Base-by-base conservation (phyloP, 1,140 invertebrate species). In the Chrysopa pallens region DNA sequence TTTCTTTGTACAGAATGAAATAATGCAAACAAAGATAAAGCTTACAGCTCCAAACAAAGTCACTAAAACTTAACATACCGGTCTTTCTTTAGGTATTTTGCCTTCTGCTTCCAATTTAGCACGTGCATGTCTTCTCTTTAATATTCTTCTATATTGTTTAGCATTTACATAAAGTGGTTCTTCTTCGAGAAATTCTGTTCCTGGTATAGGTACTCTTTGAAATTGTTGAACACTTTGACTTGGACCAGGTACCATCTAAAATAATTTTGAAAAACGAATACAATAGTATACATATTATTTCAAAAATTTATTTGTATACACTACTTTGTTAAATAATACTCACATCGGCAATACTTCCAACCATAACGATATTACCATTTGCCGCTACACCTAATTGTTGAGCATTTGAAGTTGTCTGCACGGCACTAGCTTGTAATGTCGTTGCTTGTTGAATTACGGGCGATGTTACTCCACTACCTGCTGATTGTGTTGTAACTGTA, bases 131-230 rank as follows among this genome's bases (percentile, higher is more conserved):
- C 91, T 64, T 46, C 91, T 65, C 58, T 92, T 91, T 6, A 95
- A 65, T 54, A 95, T 95, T 44, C 89, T 70, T 55, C 89, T 84
- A 61, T 95, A 95, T 57, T 98, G 95, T 58, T 94, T 93, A n/a
- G 92, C 92, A 70, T 98, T 98, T 0, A 98, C 95, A 64, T 97
- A 98, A 6, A 98, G 61, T 2, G 91, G 88, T 55, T 95, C 89
- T 59, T 94, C 89, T 62, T 91, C 85, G 11, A 89, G 68, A 42
- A 88, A 67, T 60, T 85, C 85, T 47, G 56, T 67, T 48, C 49
- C 65, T 38, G 70, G 71, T 42, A 74, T 64, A 44, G 72, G 78
- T 42, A 82, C 70, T 52, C 78, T 61, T 56, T 78, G 75, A 39
- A 74, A 70, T 49, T 73, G 73, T 40, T 63, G 59, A 29, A 61